Conservation (phyloP, 2,113 vertebrate genomes). For the Oreochromis niloticus region DNA sequence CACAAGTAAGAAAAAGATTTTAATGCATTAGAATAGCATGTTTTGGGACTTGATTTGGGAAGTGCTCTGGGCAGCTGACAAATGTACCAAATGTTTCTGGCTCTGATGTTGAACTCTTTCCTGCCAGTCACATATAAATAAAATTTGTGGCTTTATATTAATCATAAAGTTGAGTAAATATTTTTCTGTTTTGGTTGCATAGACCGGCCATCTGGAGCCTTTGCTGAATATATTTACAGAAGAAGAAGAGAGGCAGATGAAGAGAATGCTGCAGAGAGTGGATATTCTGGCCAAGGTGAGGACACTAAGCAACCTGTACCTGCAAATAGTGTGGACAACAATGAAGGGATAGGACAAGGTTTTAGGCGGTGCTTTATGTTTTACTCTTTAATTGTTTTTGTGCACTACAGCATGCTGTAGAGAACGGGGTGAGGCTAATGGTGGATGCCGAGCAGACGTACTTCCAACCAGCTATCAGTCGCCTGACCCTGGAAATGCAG, state of each 20-base stretch:
- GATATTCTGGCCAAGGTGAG: constrained; percentile 84
- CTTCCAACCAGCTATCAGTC: constrained; percentile 93
- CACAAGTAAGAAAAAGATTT: not conserved
- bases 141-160: not conserved
- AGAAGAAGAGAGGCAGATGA: constrained; percentile 91
- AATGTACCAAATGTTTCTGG: not conserved
- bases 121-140: not conserved
- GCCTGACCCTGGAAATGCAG: constrained; percentile 85
- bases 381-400: not conserved
- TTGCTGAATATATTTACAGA: constrained; percentile 78
- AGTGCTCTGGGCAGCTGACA: not conserved
- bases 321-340: not conserved
- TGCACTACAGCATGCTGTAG: constrained; percentile 74
- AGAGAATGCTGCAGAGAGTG: constrained; percentile 86
- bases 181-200: not conserved
- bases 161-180: not conserved
- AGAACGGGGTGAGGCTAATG: constrained; percentile 85
- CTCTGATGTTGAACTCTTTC: not conserved
- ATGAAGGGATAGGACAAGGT: not conserved
- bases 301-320: not conserved
- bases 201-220: constrained; percentile 88
- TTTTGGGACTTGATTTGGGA: not conserved
- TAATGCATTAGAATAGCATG: not conserved
- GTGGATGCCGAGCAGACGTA: constrained; percentile 94
- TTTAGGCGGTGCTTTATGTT: not conserved